Percentiles rank a stretch among this genome's conserved stretches.
Conservation (phyloP, 2,888 invertebrate species). For the Leptogaster cylindrica region DNA sequence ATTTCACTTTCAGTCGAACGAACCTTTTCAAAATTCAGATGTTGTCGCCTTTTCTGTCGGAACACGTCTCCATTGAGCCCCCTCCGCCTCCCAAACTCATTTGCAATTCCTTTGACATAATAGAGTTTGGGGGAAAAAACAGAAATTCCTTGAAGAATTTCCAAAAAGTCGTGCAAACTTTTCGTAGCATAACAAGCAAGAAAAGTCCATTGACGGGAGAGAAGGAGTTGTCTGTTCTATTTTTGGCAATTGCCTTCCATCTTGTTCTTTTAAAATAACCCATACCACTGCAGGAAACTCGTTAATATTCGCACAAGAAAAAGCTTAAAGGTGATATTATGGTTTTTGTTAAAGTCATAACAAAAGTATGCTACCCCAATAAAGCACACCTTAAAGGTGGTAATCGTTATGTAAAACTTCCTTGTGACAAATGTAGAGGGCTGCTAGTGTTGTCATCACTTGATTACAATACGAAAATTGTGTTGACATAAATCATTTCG, state of each 20-base stretch:
- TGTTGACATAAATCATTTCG: constrained; percentile 39
- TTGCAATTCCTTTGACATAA: constrained; percentile 43
- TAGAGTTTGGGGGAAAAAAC: constrained; percentile 19
- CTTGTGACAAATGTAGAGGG: not conserved
- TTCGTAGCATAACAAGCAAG: constrained; percentile 34
- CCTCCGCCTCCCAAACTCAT: constrained; percentile 19
- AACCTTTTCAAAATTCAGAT: constrained; percentile 39
- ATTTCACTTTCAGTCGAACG: constrained; percentile 29
- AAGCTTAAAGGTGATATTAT: constrained; percentile 20
- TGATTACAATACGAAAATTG: constrained; percentile 31
- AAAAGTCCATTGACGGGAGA: not conserved
- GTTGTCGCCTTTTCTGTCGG: constrained; percentile 20
- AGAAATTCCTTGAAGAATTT: constrained; percentile 35
- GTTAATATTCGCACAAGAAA: constrained; percentile 6
- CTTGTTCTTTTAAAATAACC: not conserved
- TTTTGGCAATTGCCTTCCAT: not conserved
- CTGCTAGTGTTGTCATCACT: constrained; percentile 23
- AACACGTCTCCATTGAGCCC: not conserved
- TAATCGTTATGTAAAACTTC: not conserved
- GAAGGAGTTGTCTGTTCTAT: constrained; percentile 4
- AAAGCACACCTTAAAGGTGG: constrained; percentile 24
- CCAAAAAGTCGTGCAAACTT: constrained; percentile 27
- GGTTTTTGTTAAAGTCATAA: not conserved
- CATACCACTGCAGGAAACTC: constrained; percentile 2
- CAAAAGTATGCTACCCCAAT: not conserved